Evolutionary conservation across 2,113 vertebrate species (phyloP), one percentile per base, ranked within the genome.

Genomic region (Indicator indicator): DNA sequence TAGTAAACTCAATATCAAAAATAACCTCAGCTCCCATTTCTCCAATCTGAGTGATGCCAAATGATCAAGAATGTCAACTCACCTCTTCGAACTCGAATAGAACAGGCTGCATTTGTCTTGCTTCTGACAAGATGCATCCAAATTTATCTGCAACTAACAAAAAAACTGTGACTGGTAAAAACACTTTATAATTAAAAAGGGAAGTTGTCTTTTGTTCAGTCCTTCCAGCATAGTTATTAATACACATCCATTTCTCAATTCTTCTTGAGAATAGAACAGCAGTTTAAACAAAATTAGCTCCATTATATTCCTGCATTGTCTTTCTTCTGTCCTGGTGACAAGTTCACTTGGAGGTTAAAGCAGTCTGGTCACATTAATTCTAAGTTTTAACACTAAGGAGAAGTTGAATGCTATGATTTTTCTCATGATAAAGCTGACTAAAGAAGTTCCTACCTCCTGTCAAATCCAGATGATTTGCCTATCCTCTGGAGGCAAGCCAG

Each of bases 311-410:
- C 21, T 52, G 7, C 21, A 32, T 62, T 69, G 16, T 89, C 21
- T 96, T 93, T 60, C 65, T 93, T 87, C 59, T 76, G 23, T 68
- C 95, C 40, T 78, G 40, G 46, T 70, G 69, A 81, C 68, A 90
- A 94, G 82, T 91, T 88, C 84, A 77, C 19, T 71, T 50, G 52
- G 27, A 78, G 80, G 94, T 92, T 86, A 80, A 87, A n/a, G 62
- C 54, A 60, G 77, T 68, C 46, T 90, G 65, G 71, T 74, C 2
- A 2, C 26, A 83, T 79, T 83, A 83, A 42, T 52, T 63, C 7
- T 56, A n/a, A 93, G 48, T 9, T 80, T 91, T 93, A 94, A 76
- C 12, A n/a, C 7, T 27, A 81, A 92, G 50, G 33, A 90, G 38
- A n/a, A 1, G 1, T 21, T 78, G 32, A 23, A 78, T 65, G 17